These are phyloP conservation scores for Eulithis testata DNA, from an alignment of 2,888 invertebrate species.

Conservation along the genomic window DNA sequence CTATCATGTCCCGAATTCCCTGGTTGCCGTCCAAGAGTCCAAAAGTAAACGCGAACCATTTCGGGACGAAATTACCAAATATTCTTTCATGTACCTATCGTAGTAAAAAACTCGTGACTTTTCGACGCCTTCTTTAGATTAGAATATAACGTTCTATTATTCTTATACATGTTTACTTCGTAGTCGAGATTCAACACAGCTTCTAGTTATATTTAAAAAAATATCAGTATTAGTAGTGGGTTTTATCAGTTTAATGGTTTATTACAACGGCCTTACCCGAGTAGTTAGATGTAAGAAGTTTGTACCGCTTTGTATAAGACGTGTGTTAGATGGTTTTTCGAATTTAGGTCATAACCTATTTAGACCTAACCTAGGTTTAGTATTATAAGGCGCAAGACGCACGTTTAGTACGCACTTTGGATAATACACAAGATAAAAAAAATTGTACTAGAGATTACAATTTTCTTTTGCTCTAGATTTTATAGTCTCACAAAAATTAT, in stretches of 20 bases:
- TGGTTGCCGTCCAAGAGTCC: slow-evolving; percentile 33
- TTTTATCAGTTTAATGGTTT: slow-evolving; percentile 20
- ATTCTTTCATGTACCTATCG: slow-evolving; percentile 39
- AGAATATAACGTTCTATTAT: slow-evolving; percentile 44
- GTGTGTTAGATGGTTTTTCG: neutral
- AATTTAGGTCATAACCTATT: too few relatives aligned
- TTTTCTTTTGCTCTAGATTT: too few relatives aligned
- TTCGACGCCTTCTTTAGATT: slow-evolving; percentile 50
- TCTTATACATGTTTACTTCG: slow-evolving; percentile 45
- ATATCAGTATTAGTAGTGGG: slow-evolving; percentile 38
- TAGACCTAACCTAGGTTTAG: too few relatives aligned
- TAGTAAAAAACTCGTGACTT: slow-evolving; percentile 55
- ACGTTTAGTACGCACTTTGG: too few relatives aligned
- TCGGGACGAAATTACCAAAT: slow-evolving; percentile 25
- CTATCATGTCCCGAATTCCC: slow-evolving; percentile 18
- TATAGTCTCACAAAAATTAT: too few relatives aligned
- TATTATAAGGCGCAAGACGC: too few relatives aligned
- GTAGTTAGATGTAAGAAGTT: slow-evolving; percentile 22
- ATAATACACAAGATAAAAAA: too few relatives aligned
- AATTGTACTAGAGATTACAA: too few relatives aligned
- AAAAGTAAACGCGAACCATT: slow-evolving; percentile 21
- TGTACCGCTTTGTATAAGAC: slow-evolving; percentile 12
- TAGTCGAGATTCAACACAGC: slow-evolving; percentile 32
- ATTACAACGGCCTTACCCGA: slow-evolving; percentile 28
- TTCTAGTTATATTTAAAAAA: slow-evolving; percentile 26